Evolutionary conservation across 2,888 invertebrate genomes (phyloP).

Genomic region (Phytoseiulus persimilis): DNA sequence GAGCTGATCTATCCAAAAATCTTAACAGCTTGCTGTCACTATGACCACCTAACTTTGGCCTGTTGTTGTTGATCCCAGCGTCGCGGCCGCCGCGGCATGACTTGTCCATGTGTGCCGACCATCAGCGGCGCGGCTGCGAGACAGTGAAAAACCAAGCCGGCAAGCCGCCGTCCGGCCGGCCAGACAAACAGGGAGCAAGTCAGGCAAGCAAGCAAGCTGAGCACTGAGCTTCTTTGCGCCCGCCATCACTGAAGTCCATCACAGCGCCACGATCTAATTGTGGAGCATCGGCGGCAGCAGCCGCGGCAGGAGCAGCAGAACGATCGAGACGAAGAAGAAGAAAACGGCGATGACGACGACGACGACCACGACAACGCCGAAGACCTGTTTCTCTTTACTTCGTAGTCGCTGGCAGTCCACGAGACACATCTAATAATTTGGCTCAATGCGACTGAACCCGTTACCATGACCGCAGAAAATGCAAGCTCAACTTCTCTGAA

Average conservation of each 20-base stretch:
- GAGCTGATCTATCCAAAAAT: not conserved
- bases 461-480: not conserved
- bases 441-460: not conserved
- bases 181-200: too few relatives aligned
- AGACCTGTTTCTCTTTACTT: not conserved
- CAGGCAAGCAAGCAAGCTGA: not conserved
- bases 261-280: constrained; percentile 5
- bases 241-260: constrained; percentile 5
- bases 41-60: not conserved
- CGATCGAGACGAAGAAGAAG: not conserved
- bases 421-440: not conserved
- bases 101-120: not conserved
- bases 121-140: not conserved
- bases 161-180: not conserved
- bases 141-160: not conserved
- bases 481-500: not conserved
- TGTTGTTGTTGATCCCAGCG: not conserved
- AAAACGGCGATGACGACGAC: not conserved
- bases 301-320: not conserved
- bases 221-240: constrained; percentile 5
- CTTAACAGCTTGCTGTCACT: not conserved
- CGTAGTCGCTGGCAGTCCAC: not conserved
- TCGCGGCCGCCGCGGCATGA: not conserved
- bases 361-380: not conserved
- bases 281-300: not conserved